Percentiles rank a stretch among this genome's conserved stretches.
phyloP scores from a whole-genome alignment of 2,797 vertebrate genomes.

The Anabas testudineus region DNA sequence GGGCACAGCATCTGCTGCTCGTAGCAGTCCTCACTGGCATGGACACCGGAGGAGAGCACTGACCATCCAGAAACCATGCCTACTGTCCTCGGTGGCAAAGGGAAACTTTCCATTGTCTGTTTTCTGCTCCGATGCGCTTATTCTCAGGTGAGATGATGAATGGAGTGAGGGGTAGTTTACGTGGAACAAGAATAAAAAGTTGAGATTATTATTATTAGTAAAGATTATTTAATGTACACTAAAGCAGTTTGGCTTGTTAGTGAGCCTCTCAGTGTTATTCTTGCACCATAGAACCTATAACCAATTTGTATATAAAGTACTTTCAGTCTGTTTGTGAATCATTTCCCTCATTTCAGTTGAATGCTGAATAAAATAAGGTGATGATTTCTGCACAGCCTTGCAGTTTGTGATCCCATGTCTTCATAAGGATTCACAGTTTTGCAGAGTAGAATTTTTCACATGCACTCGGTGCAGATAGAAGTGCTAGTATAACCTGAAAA shows the following conservation, averaged over 20 bases:
- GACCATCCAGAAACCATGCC: constrained; percentile 82
- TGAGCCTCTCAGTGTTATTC: background rate
- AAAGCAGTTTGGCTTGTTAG: background rate
- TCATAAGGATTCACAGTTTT: background rate
- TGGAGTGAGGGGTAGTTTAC: background rate
- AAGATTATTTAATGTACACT: no score
- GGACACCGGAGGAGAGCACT: constrained; percentile 71
- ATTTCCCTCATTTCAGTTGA: background rate
- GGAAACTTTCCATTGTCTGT: constrained; percentile 79
- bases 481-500: constrained; percentile 3
- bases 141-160: constrained; percentile 78
- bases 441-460: background rate
- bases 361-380: background rate
- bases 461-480: background rate
- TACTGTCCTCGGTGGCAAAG: constrained; percentile 76
- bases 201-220: no score
- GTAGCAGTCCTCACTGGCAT: constrained; percentile 64
- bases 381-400: background rate
- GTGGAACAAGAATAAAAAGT: background rate
- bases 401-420: background rate
- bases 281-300: background rate
- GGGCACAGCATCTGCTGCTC: constrained; percentile 36
- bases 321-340: background rate
- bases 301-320: background rate
- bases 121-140: constrained; percentile 78